A percentile compares a stretch with the other conserved stretches of the same genome.
Evolutionary conservation across 2,797 vertebrate species (phyloP).

Genomic region (Pteronotus mesoamericanus): DNA sequence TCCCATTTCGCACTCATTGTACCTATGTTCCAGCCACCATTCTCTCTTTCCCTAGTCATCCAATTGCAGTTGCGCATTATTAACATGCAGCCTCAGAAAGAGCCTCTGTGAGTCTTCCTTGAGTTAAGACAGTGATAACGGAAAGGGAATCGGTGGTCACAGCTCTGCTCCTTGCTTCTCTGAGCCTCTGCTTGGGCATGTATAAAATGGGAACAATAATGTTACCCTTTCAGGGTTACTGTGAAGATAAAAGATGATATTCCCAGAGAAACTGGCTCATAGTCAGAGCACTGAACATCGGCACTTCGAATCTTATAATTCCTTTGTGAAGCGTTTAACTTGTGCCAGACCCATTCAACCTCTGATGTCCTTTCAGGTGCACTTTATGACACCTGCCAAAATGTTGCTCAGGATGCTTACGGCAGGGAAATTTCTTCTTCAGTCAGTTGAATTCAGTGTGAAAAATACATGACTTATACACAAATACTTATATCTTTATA

Average conservation of each 20-base stretch:
- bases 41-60: background rate
- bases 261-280: background rate
- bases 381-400: background rate
- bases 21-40: background rate
- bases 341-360: rapidly evolving
- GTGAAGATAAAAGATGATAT: background rate
- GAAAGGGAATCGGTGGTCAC: background rate
- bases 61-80: background rate
- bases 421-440: background rate
- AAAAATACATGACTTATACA: background rate
- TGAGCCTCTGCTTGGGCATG: background rate
- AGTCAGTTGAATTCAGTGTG: background rate
- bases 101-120: background rate
- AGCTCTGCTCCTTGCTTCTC: background rate
- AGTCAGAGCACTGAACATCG: background rate
- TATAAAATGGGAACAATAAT: background rate
- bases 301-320: background rate
- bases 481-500: background rate
- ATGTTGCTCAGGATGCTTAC: background rate
- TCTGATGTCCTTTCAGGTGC: background rate
- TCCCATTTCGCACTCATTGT: background rate
- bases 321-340: background rate
- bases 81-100: background rate
- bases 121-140: background rate
- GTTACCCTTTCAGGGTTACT: background rate